Conservation (phyloP, 2,888 invertebrate species). For the Peribatodes rhomboidaria region DNA sequence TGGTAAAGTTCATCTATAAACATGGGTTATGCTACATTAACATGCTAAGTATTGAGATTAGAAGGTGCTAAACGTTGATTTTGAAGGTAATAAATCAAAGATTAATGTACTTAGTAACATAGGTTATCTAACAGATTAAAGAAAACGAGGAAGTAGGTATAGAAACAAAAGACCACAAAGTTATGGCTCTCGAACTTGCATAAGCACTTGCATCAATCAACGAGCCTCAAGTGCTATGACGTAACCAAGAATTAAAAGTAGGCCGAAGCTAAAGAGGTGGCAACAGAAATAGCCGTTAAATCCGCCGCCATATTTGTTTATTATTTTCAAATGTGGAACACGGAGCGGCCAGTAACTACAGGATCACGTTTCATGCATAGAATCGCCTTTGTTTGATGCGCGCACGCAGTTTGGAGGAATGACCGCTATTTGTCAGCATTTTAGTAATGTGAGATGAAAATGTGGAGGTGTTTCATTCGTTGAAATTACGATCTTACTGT, state of each 20-base stretch:
- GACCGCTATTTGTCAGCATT: constrained; percentile 25
- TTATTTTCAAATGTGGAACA: constrained; percentile 45
- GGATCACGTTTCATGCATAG: constrained; percentile 27
- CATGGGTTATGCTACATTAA: no score
- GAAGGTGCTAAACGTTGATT: no score
- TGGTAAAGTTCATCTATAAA: no score
- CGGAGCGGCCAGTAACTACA: constrained; percentile 31
- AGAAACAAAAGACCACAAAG: constrained; percentile 22
- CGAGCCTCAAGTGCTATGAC: constrained; percentile 36
- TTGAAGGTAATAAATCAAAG: no score
- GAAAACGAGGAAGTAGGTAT: not conserved
- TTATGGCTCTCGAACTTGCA: constrained; percentile 20
- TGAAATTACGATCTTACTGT: constrained; percentile 5
- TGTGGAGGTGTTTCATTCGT: constrained; percentile 18
- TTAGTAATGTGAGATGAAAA: constrained; percentile 27
- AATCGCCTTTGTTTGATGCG: constrained; percentile 33
- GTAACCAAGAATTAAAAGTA: constrained; percentile 38
- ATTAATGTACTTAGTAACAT: not conserved
- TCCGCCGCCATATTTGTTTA: constrained; percentile 41
- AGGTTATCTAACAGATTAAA: constrained; percentile 6
- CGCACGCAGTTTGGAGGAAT: constrained; percentile 20
- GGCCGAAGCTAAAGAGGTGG: constrained; percentile 32
- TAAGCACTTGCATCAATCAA: constrained; percentile 36
- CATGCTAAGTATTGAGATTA: no score
- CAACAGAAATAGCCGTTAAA: constrained; percentile 38